Evolutionary conservation across 2,797 vertebrate species (phyloP), one percentile per base, ranked within the genome.

Genomic region (Malurus leucopterus): DNA sequence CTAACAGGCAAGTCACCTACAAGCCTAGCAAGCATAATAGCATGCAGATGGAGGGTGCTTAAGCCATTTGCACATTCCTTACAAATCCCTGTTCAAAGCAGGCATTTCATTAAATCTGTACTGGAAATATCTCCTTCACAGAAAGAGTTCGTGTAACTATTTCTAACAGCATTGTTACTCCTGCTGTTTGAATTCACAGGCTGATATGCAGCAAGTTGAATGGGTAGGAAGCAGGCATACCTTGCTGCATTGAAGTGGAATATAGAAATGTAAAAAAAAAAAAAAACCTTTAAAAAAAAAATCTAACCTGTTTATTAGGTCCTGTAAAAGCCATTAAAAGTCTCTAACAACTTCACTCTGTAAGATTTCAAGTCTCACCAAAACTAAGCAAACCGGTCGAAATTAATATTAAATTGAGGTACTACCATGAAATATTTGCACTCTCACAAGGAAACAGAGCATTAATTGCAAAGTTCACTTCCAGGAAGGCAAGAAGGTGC

Each of bases 51-150:
- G 76, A 85, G 36, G 12, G 15, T 74, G 83, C 51, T 77, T 54
- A 71, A 88, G 57, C 26, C 36, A 61, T 79, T 93, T 89, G 51
- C 32, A 63, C n/a, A 36, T 65, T 40, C 49, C 29, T 90, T 51
- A 34, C 18, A 89, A 92, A 91, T 88, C 34, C 27, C 49, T 65
- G 34, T 80, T 83, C 65, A 94, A 72, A 88, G n/a, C 8, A 83
- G 22, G 3, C 40, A 80, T 83, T 87, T 88, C 67, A 73, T 84
- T 92, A 91, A 69, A 87, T 55, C 58, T 63, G 5, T 86, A 51
- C 55, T 13, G 3, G 74, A 79, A 86, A 76, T 34, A 55, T 30
- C 2, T 71, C 24, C 53, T 68, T 68, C 41, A 71, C 38, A 93
- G 64, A 64, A 87, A 64, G 29, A 90, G 24, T 19, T 86, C 79